Base-by-base conservation (phyloP, 1,140 invertebrate genomes). In the Chironomus tepperi region DNA sequence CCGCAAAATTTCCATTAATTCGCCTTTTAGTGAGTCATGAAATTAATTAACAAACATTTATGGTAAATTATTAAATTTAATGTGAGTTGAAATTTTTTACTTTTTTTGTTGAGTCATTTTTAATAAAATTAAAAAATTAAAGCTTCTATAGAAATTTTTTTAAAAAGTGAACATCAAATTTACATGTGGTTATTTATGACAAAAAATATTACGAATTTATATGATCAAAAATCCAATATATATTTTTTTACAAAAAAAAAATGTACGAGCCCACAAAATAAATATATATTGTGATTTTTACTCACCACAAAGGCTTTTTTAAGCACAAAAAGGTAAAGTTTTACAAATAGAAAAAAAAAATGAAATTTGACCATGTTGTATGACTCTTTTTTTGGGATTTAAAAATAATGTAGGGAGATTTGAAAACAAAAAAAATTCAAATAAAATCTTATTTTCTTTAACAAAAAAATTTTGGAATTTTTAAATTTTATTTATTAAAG, bases 151-250 rank as follows among this genome's bases (percentile, higher is more conserved):
- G n/a, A 12, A 12, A 57, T 15, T n/a, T n/a, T n/a, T n/a, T n/a
- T 57, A 57, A 57, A 12, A n/a, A n/a, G 15, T 57, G 0, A 57
- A 47, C 43, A 47, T 47, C 43, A 47, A 47, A 5, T 34, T 34
- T 47, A 47, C 12, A 15, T 57, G 47, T 57, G 12, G 47, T 57
- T 57, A 12, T 57, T 57, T 5, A n/a, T n/a, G 47, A 57, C 12
- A 57, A n/a, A 12, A 15, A 15, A 57, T 15, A 57, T 15, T 57
- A n/a, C 47, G 12, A 57, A 15, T 42, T n/a, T 6, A 7, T 43
- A 67, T 74, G 72, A 73, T 7, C 8, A 8, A 12, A 24, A 24
- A 73, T 73, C 19, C 34, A 42, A 73, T 73, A 19, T 73, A 73
- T 73, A 73, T 73, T 42, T 42, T 42, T 73, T 12, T 73, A 73